Evolutionary conservation across 2,888 invertebrate genomes (phyloP).

Genomic region (Dolomedes plantarius): DNA sequence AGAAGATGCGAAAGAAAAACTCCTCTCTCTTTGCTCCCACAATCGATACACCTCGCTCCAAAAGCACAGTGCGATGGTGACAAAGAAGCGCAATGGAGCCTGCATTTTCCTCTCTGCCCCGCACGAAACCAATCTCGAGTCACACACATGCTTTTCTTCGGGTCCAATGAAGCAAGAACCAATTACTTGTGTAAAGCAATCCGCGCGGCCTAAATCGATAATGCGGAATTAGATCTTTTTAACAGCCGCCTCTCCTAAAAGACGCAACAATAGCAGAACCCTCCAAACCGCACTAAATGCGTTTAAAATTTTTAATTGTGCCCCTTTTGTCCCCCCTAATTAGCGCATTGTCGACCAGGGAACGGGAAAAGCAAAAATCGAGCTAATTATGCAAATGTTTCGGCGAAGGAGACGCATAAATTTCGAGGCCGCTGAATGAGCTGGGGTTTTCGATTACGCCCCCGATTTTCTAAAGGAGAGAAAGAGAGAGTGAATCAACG

Average conservation of each 20-base stretch:
- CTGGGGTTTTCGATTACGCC: conserved; percentile 51
- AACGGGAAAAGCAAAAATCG: conserved; percentile 34
- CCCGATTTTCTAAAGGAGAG: background rate
- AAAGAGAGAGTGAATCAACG: background rate
- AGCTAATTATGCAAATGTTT: conserved; percentile 65
- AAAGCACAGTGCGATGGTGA: background rate
- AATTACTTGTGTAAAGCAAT: conserved; percentile 15
- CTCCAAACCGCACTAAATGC: conserved; percentile 42
- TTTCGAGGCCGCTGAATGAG: conserved; percentile 56
- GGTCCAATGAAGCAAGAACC: background rate
- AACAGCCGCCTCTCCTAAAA: conserved; percentile 4
- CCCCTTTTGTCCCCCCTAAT: conserved; percentile 40
- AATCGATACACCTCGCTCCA: background rate
- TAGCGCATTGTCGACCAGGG: conserved; percentile 20
- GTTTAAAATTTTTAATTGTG: conserved; percentile 44
- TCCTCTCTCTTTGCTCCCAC: too few relatives aligned
- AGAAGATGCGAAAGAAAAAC: too few relatives aligned
- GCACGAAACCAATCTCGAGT: background rate
- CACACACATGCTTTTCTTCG: background rate
- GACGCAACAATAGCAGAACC: conserved; percentile 2
- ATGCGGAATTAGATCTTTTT: conserved; percentile 35
- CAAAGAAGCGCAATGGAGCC: background rate
- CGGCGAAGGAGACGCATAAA: conserved; percentile 22
- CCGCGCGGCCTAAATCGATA: conserved; percentile 13
- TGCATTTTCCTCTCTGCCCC: background rate